phyloP scores from a whole-genome alignment of 2,888 invertebrate genomes.

The Drosophila cognata region DNA sequence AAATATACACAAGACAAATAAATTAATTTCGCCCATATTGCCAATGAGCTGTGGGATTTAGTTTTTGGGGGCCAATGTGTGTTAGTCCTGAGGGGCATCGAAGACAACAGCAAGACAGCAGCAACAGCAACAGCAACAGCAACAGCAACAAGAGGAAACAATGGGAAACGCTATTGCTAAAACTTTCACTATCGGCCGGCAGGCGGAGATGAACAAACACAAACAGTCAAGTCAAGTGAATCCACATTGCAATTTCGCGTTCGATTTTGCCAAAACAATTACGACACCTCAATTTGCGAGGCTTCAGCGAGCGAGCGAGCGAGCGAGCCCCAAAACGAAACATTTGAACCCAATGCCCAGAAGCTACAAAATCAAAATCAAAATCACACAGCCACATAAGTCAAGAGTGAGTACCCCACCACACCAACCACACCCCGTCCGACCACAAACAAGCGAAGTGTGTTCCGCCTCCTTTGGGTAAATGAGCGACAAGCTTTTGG shows the following conservation, averaged over 20 bases:
- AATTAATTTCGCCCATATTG: slow-evolving; percentile 49
- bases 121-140: slow-evolving; percentile 13
- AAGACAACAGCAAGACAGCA: slow-evolving; percentile 19
- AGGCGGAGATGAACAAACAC: slow-evolving; percentile 48
- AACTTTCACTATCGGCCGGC: slow-evolving; percentile 74
- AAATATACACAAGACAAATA: slow-evolving; percentile 4
- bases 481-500: slow-evolving; percentile 38
- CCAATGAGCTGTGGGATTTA: slow-evolving; percentile 55
- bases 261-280: slow-evolving; percentile 62
- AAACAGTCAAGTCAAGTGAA: slow-evolving; percentile 50
- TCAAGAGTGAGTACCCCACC: slow-evolving; percentile 17
- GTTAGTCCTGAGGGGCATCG: slow-evolving; percentile 41
- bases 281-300: slow-evolving; percentile 75
- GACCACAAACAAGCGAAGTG: neutral
- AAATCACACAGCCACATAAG: slow-evolving; percentile 49
- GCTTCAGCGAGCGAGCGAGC: neutral
- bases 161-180: slow-evolving; percentile 45
- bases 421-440: neutral
- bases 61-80: slow-evolving; percentile 4
- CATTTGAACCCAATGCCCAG: slow-evolving; percentile 61
- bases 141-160: slow-evolving; percentile 43
- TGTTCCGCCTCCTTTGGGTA: slow-evolving; percentile 38
- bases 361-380: slow-evolving; percentile 69
- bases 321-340: slow-evolving; percentile 8
- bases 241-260: slow-evolving; percentile 29